These are phyloP conservation scores for Catagonus wagneri DNA, from an alignment of 2,113 vertebrate species.

Conservation along the genomic window DNA sequence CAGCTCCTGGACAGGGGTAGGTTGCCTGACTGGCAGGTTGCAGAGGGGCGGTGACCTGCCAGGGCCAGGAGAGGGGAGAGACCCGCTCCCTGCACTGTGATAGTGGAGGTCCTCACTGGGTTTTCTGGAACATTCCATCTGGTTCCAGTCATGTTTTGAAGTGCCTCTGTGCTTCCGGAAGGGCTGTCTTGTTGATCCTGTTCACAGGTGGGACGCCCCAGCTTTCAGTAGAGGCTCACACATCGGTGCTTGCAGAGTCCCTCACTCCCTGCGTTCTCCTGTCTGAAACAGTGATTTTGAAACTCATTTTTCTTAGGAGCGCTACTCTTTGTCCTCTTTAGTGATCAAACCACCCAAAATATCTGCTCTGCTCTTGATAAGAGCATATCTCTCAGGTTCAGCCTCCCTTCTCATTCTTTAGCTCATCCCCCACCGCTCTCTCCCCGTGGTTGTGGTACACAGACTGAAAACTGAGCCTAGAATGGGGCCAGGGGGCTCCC, in stretches of 20 bases:
- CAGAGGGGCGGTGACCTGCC: too few relatives aligned
- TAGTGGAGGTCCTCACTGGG: background rate
- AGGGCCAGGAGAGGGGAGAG: background rate
- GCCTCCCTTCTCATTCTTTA: background rate
- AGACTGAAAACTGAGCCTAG: background rate
- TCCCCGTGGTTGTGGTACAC: background rate
- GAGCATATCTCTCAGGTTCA: too few relatives aligned
- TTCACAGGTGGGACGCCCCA: background rate
- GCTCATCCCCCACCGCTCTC: background rate
- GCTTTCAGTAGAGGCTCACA: background rate
- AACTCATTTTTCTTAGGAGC: background rate
- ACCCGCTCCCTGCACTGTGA: too few relatives aligned
- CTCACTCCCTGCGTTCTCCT: background rate
- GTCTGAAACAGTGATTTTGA: background rate
- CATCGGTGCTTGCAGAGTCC: rapidly evolving
- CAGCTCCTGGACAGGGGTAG: background rate
- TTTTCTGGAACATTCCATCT: background rate
- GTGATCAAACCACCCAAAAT: background rate
- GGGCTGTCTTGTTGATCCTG: background rate
- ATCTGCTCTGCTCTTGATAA: background rate
- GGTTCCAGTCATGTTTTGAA: background rate
- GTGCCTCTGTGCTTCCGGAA: background rate
- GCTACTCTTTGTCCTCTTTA: background rate
- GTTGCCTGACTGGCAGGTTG: background rate
- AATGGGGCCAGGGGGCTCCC: rapidly evolving